phyloP scores from a whole-genome alignment of 2,888 invertebrate species.

The Petrolisthes cinctipes region DNA sequence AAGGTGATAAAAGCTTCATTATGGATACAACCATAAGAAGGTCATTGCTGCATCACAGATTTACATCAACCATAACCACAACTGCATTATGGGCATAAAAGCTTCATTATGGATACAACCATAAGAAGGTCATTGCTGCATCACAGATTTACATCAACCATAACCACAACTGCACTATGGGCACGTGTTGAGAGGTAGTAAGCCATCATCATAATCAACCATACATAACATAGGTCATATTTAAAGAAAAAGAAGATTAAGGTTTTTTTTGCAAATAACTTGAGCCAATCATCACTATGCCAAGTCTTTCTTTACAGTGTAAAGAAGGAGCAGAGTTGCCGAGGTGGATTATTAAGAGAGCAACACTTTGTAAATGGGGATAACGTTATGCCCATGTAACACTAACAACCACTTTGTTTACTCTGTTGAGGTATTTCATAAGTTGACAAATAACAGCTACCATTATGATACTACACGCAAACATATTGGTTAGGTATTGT shows the following conservation, averaged over 20 bases:
- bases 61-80: neutral
- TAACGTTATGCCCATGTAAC: conserved; percentile 37
- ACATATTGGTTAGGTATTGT: conserved; percentile 59
- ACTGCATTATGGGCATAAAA: neutral
- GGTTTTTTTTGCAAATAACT: neutral
- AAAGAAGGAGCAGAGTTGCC: conserved; percentile 47
- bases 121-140: neutral
- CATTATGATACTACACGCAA: conserved; percentile 48
- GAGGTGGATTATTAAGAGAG: conserved; percentile 51
- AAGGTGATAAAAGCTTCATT: neutral
- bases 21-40: neutral
- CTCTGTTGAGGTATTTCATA: conserved; percentile 60
- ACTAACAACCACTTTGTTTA: conserved; percentile 53
- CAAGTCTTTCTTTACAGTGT: conserved; percentile 5
- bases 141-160: no score
- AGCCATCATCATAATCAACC: neutral
- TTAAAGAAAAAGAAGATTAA: neutral
- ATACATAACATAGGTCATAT: neutral
- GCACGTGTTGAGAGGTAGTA: neutral
- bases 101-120: neutral
- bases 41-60: neutral
- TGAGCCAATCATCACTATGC: conserved; percentile 17
- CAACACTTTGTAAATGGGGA: conserved; percentile 47
- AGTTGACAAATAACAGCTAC: conserved; percentile 58
- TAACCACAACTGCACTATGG: neutral